Conservation (phyloP, 2,888 invertebrate species). For the Zhengitettix transpicula region DNA sequence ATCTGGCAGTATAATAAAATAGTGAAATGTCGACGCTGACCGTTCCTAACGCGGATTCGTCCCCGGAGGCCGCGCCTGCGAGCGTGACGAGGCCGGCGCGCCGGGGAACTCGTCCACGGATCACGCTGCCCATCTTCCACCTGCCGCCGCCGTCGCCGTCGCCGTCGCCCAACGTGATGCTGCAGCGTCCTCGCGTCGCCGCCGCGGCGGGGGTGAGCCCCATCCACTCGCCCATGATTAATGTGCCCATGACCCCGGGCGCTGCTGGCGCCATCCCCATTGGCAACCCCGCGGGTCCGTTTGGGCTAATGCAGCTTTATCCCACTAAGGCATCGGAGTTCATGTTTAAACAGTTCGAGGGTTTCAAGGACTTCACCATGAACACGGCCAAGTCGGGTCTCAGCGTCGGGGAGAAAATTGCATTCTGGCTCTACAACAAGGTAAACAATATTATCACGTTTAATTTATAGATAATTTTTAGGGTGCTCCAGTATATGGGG, state of each 20-base stretch:
- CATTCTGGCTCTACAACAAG: slow-evolving; percentile 64
- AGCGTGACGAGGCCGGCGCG: slow-evolving; percentile 1
- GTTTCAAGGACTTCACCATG: slow-evolving; percentile 55
- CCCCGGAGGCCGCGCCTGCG: not conserved
- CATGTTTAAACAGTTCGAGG: slow-evolving; percentile 63
- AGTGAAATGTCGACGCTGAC: slow-evolving; percentile 11
- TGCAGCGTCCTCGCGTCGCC: not conserved
- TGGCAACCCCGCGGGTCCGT: slow-evolving; percentile 6
- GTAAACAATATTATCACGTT: slow-evolving; percentile 12
- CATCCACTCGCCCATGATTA: slow-evolving; percentile 21
- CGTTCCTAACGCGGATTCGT: not conserved
- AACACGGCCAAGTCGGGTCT: slow-evolving; percentile 58
- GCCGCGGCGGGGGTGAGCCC: slow-evolving; percentile 22
- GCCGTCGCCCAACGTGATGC: slow-evolving; percentile 17
- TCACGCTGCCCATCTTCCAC: slow-evolving; percentile 8
- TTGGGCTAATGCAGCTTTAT: slow-evolving; percentile 27
- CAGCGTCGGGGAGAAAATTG: slow-evolving; percentile 67
- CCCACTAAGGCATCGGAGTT: slow-evolving; percentile 56
- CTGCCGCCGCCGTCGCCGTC: slow-evolving; percentile 16
- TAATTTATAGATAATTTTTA: too few species aligned
- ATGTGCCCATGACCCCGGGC: slow-evolving; percentile 26
- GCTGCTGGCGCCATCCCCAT: slow-evolving; percentile 18
- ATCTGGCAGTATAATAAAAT: not conserved
- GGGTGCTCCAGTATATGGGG: too few species aligned
- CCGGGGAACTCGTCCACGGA: slow-evolving; percentile 4